A percentile compares a stretch with the other conserved stretches of the same genome.
These are phyloP conservation scores for Onychomys arenicola DNA, from an alignment of 2,797 vertebrate genomes.

Conservation along the genomic window DNA sequence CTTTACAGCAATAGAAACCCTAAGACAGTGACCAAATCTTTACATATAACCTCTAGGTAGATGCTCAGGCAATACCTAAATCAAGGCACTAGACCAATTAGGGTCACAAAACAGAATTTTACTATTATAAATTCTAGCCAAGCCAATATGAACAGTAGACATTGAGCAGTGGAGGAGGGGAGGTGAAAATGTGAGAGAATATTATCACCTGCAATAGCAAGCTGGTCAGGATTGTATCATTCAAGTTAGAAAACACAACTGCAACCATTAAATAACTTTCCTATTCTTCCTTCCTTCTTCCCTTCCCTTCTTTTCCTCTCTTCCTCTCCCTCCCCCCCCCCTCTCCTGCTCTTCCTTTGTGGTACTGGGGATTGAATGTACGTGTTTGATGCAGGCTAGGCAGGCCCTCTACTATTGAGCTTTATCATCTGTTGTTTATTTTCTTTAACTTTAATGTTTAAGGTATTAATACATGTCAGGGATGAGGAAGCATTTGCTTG, in stretches of 20 bases:
- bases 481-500: constrained; percentile 47
- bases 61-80: not conserved
- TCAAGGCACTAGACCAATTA: not conserved
- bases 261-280: not conserved
- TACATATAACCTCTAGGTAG: not conserved
- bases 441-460: constrained; percentile 66
- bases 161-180: not conserved
- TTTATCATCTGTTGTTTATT: not conserved
- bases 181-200: not conserved
- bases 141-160: not conserved
- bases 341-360: too few relatives aligned
- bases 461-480: constrained; percentile 38
- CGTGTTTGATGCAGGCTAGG: not conserved
- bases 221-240: constrained; percentile 8
- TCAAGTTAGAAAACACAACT: constrained; percentile 13
- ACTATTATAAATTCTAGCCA: constrained; percentile 18
- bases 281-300: not conserved
- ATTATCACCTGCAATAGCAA: not conserved
- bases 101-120: not conserved
- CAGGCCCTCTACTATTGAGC: not conserved
- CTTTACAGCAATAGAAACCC: not conserved
- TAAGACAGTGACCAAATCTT: not conserved
- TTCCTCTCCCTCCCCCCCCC: fast-evolving
- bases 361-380: not conserved
- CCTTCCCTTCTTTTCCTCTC: not conserved